These are phyloP conservation scores for Ctenopoma kingsleyae DNA, from an alignment of 2,797 vertebrate species.

Conservation along the genomic window DNA sequence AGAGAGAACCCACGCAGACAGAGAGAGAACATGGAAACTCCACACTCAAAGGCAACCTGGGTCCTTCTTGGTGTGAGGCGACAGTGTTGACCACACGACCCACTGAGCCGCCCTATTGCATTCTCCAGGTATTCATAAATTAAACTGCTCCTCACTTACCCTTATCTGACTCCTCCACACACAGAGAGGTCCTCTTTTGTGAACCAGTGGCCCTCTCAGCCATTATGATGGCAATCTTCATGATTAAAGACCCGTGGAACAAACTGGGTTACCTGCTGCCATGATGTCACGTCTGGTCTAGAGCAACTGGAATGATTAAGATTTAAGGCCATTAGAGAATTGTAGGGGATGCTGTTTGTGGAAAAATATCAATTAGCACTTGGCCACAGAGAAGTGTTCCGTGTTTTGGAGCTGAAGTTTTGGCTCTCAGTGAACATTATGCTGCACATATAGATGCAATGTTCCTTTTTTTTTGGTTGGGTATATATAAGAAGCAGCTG, in stretches of 20 bases:
- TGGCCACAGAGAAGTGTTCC: constrained; percentile 57
- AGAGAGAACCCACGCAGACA: too few relatives aligned
- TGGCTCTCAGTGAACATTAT: constrained; percentile 50
- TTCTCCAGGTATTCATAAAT: constrained; percentile 24
- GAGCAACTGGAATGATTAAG: constrained; percentile 71
- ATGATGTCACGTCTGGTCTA: constrained; percentile 84
- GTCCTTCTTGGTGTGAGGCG: too few relatives aligned
- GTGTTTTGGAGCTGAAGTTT: constrained; percentile 58
- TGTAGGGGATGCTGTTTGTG: constrained; percentile 75
- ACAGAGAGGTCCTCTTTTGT: constrained; percentile 73
- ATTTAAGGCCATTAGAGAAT: constrained; percentile 70
- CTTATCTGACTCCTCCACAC: constrained; percentile 68
- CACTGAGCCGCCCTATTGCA: too few relatives aligned
- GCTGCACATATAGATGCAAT: constrained; percentile 52
- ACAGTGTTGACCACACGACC: too few relatives aligned
- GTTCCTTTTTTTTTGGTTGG: constrained; percentile 20
- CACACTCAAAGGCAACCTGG: too few relatives aligned
- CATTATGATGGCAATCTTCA: constrained; percentile 79
- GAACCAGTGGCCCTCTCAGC: constrained; percentile 59
- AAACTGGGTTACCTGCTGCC: constrained; percentile 79
- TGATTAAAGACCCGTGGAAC: constrained; percentile 78
- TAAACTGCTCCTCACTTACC: constrained; percentile 5
- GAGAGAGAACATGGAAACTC: too few relatives aligned
- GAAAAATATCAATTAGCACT: constrained; percentile 81
- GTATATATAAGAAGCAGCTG: constrained; percentile 66